A percentile compares a stretch with the other conserved stretches of the same genome.
phyloP scores from a whole-genome alignment of 2,888 invertebrate species.

The Callinectes sapidus region DNA sequence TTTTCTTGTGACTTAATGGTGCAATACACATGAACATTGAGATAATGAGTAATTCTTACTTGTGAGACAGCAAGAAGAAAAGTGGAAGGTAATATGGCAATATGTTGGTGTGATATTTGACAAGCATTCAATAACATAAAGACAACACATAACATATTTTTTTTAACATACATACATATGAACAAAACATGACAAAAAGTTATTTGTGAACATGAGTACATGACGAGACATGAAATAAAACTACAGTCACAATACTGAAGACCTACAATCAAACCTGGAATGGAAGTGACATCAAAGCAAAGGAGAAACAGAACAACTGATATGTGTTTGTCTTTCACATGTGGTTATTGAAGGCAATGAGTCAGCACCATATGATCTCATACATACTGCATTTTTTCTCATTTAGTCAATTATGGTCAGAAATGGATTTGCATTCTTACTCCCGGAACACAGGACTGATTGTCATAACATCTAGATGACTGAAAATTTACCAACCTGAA shows the following conservation, averaged over 20 bases:
- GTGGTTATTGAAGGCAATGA: not conserved
- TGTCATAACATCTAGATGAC: not conserved
- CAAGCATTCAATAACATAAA: slow-evolving; percentile 1
- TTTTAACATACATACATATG: not conserved
- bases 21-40: slow-evolving; percentile 10
- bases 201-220: not conserved
- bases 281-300: not conserved
- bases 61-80: not conserved
- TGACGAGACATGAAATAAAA: not conserved
- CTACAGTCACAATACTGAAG: not conserved
- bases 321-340: not conserved
- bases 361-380: not conserved
- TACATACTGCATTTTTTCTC: not conserved
- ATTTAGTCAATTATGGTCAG: not conserved
- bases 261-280: not conserved
- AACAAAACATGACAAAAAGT: too few relatives aligned
- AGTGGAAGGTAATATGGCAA: not conserved
- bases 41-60: not conserved
- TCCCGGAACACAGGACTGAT: not conserved
- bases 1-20: not conserved
- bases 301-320: not conserved
- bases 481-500: not conserved
- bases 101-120: not conserved
- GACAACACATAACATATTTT: not conserved
- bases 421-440: not conserved